These are phyloP conservation scores for Caenorhabditis uteleia DNA, from an alignment of 2,888 invertebrate genomes.

Conservation along the genomic window DNA sequence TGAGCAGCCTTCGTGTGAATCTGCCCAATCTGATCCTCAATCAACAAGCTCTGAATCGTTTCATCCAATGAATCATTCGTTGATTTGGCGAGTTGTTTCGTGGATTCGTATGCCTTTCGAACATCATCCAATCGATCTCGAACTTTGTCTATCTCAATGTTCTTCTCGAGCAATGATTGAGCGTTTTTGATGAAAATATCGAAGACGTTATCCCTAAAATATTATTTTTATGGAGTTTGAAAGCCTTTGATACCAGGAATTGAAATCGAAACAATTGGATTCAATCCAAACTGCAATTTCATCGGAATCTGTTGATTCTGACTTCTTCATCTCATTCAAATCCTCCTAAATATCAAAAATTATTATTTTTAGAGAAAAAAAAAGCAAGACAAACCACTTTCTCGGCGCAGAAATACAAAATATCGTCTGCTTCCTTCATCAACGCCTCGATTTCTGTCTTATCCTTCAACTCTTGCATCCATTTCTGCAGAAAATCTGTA, in stretches of 20 bases:
- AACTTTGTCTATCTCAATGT: slow-evolving; percentile 1
- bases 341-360: too few relatives aligned
- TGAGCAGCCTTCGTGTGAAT: slow-evolving; percentile 22
- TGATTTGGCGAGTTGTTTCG: neutral
- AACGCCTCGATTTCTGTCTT: slow-evolving; percentile 36
- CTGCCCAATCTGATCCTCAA: slow-evolving; percentile 18
- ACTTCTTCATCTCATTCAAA: slow-evolving; percentile 11
- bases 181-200: slow-evolving; percentile 4
- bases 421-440: slow-evolving; percentile 35
- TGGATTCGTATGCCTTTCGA: neutral
- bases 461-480: slow-evolving; percentile 16
- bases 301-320: slow-evolving; percentile 16
- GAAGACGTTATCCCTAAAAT: slow-evolving; percentile 12
- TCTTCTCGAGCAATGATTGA: slow-evolving; percentile 3
- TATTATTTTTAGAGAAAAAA: too few relatives aligned
- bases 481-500: slow-evolving; percentile 2
- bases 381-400: too few relatives aligned
- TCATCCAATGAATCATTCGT: slow-evolving; percentile 10
- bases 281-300: slow-evolving; percentile 29
- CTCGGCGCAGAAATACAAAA: slow-evolving; percentile 39
- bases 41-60: slow-evolving; percentile 8
- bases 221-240: too few relatives aligned
- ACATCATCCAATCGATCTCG: slow-evolving; percentile 1
- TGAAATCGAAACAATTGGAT: slow-evolving; percentile 21
- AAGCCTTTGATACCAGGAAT: too few relatives aligned